Evolutionary conservation across 2,113 vertebrate genomes (phyloP).

Genomic region (Sceloporus tristichus): DNA sequence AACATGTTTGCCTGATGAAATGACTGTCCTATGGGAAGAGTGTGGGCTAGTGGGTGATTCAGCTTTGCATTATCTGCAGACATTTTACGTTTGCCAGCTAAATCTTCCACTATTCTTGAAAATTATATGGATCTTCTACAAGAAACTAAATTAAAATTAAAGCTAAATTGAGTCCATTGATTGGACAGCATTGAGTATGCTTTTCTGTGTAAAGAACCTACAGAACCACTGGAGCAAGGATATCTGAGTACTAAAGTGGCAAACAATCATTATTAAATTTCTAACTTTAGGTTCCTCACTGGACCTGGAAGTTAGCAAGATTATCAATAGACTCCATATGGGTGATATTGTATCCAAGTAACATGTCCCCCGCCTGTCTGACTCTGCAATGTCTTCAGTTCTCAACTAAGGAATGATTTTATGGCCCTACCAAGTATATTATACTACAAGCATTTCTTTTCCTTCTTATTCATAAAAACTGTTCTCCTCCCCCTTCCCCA

Average conservation of each 20-base stretch:
- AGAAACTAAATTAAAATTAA: background rate
- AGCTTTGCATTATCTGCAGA: background rate
- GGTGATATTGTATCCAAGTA: no score
- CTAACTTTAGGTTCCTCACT: background rate
- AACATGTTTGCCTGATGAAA: slow-evolving; percentile 52
- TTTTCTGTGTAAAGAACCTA: background rate
- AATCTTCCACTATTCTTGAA: background rate
- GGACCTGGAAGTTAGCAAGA: background rate
- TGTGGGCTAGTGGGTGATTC: background rate
- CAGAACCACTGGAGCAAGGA: background rate
- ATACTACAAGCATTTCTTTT: background rate
- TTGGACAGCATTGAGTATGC: background rate
- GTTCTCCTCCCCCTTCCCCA: no score
- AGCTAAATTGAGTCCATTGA: background rate
- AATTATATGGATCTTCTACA: background rate
- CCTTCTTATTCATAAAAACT: background rate
- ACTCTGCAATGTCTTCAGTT: background rate
- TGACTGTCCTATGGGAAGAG: background rate
- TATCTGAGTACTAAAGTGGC: background rate
- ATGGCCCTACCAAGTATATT: background rate
- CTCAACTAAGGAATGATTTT: background rate
- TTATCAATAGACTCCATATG: no score
- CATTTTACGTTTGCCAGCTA: background rate
- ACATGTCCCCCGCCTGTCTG: no score
- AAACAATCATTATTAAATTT: background rate